Percentiles rank a stretch among this genome's conserved stretches.
phyloP scores from a whole-genome alignment of 2,797 vertebrate species.

The Salmo trutta region DNA sequence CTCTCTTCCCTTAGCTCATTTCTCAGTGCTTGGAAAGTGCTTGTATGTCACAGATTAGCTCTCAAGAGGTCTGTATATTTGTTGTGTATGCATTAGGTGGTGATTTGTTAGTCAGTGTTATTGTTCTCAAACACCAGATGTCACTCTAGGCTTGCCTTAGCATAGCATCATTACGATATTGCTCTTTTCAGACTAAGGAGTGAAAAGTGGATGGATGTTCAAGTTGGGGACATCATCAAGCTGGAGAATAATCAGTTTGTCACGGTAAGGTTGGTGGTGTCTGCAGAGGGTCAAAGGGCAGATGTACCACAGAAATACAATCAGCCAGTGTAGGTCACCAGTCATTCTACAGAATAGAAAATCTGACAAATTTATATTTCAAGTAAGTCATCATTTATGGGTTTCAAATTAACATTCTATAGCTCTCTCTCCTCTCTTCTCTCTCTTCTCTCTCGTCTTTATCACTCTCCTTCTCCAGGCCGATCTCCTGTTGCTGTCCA shows the following conservation, averaged over 20 bases:
- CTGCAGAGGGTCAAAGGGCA: background rate
- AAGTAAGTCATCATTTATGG: background rate
- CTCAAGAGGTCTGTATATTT: background rate
- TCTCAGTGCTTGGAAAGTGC: background rate
- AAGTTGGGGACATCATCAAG: conserved; percentile 92
- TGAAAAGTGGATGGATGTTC: conserved; percentile 92
- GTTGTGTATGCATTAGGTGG: background rate
- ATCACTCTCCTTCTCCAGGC: conserved; percentile 74
- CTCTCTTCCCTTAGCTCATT: background rate
- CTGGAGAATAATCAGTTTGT: conserved; percentile 91
- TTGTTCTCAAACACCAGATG: background rate
- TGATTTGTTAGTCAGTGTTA: background rate
- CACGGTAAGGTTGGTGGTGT: conserved; percentile 77
- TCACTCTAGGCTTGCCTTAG: background rate
- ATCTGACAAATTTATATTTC: background rate
- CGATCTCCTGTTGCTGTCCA: conserved; percentile 88
- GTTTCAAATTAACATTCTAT: background rate
- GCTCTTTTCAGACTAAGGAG: conserved; percentile 77
- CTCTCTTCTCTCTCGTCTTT: background rate
- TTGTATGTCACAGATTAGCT: background rate
- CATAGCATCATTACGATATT: background rate
- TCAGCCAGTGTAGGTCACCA: background rate
- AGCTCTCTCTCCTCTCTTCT: background rate
- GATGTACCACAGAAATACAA: conserved; percentile 1
- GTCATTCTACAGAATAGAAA: too few relatives aligned